Evolutionary conservation across 2,797 vertebrate species (phyloP).

Genomic region (Betta splendens): DNA sequence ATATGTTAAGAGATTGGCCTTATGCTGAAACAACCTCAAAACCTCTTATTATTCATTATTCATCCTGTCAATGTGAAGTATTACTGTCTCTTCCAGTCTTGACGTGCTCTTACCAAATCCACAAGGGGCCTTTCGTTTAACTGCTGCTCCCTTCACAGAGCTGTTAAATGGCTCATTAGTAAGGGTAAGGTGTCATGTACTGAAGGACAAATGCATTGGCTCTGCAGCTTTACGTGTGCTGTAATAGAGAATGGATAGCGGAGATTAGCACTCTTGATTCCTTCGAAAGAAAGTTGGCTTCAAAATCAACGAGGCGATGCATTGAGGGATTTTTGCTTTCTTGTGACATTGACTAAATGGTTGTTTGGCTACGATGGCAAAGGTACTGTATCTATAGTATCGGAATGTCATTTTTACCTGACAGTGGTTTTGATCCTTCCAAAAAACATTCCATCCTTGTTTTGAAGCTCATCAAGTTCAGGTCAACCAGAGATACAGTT

Average conservation of each 20-base stretch:
- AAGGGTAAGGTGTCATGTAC: conserved; percentile 64
- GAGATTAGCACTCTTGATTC: conserved; percentile 30
- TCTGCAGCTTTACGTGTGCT: conserved; percentile 59
- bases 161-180: conserved; percentile 77
- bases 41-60: conserved; percentile 74
- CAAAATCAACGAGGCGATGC: conserved; percentile 23
- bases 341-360: conserved; percentile 25
- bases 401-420: conserved; percentile 11
- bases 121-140: conserved; percentile 63
- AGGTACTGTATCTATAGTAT: conserved; percentile 13
- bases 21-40: conserved; percentile 50
- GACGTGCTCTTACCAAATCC: conserved; percentile 67
- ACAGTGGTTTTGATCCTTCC: conserved; percentile 10
- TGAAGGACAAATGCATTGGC: conserved; percentile 73
- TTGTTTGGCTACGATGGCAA: conserved; percentile 25
- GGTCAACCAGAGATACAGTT: not conserved
- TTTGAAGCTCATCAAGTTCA: conserved; percentile 19
- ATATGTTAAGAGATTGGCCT: conserved; percentile 67
- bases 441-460: too few relatives aligned
- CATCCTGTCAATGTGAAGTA: conserved; percentile 75
- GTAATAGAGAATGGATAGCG: conserved; percentile 41
- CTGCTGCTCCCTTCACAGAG: conserved; percentile 61
- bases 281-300: conserved; percentile 14
- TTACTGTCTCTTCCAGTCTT: conserved; percentile 65
- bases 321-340: conserved; percentile 31